Evolutionary conservation across 2,113 vertebrate genomes (phyloP).

Genomic region (Theropithecus gelada): DNA sequence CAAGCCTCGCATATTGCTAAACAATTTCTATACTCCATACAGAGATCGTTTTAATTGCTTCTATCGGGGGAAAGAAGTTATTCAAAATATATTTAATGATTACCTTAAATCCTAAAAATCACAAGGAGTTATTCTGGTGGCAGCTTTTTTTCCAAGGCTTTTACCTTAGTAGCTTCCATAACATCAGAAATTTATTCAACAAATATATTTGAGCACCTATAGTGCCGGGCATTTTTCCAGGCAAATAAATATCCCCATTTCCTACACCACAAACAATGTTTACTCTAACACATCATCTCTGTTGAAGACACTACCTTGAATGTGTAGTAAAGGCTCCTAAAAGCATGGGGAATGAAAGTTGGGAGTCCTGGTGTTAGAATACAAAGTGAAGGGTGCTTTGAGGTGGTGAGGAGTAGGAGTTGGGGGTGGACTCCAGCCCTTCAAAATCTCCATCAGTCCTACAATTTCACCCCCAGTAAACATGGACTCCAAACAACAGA

Average conservation of each 20-base stretch:
- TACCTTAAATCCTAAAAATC: background rate
- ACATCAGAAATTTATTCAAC: background rate
- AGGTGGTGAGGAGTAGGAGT: no score
- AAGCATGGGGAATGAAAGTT: background rate
- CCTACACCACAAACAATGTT: background rate
- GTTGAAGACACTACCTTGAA: background rate
- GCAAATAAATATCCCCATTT: background rate
- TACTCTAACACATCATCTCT: background rate
- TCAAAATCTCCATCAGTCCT: background rate
- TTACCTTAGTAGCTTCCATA: background rate
- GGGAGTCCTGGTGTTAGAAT: background rate
- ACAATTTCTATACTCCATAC: background rate
- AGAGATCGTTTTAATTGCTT: conserved; percentile 8
- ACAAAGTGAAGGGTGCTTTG: background rate
- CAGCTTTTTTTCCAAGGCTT: background rate
- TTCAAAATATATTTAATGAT: conserved; percentile 22
- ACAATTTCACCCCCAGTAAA: background rate
- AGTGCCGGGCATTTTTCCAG: background rate
- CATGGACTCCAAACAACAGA: background rate
- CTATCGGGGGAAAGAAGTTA: background rate
- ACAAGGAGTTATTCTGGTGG: background rate
- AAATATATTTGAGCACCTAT: background rate
- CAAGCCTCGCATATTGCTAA: background rate
- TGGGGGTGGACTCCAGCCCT: background rate
- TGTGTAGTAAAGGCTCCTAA: background rate